A percentile compares a stretch with the other conserved stretches of the same genome.
These are phyloP conservation scores for Dicrurus megarhynchus DNA, from an alignment of 2,113 vertebrate genomes.

Conservation along the genomic window DNA sequence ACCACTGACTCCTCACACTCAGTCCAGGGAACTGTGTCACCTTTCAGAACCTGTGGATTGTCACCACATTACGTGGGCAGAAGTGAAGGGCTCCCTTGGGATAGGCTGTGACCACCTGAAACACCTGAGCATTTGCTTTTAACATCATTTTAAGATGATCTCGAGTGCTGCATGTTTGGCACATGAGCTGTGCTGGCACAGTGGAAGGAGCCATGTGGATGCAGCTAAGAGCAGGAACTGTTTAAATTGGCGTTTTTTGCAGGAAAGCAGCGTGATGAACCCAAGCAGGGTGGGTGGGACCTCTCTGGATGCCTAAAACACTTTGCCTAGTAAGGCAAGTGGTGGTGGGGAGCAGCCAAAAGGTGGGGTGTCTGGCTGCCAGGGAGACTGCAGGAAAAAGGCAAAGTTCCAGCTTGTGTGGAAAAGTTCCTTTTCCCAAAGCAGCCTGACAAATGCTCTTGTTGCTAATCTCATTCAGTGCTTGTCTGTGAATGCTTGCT, in stretches of 20 bases:
- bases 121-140: background rate
- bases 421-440: background rate
- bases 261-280: background rate
- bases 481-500: background rate
- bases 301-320: background rate
- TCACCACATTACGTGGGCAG: rapidly evolving
- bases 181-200: background rate
- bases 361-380: background rate
- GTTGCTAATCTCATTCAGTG: background rate
- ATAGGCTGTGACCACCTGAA: background rate
- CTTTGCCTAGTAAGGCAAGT: background rate
- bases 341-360: background rate
- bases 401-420: background rate
- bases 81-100: background rate
- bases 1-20: background rate
- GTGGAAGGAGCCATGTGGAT: background rate
- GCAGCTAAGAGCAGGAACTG: background rate
- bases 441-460: background rate
- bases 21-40: background rate
- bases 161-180: background rate
- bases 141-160: background rate
- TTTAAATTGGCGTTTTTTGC: background rate
- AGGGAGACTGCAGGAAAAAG: background rate
- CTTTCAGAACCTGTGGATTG: background rate
- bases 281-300: background rate